Evolutionary conservation across 2,113 vertebrate species (phyloP).

Genomic region (Coturnix japonica): DNA sequence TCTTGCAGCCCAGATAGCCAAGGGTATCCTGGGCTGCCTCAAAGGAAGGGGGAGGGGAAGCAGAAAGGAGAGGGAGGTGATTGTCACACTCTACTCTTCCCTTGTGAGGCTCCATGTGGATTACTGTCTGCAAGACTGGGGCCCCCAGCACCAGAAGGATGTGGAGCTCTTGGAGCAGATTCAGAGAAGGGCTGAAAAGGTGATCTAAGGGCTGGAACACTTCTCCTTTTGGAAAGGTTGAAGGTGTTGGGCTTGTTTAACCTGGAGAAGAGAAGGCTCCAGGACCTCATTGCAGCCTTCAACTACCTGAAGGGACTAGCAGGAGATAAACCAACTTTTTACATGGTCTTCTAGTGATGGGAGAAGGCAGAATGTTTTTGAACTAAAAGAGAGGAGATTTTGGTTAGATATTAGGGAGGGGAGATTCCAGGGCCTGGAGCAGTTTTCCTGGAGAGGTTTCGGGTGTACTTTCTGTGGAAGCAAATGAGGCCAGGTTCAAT

Average conservation of each 20-base stretch:
- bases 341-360: not conserved
- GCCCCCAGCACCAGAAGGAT: not conserved
- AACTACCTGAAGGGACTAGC: not conserved
- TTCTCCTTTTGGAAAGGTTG: not conserved
- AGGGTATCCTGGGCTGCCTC: not conserved
- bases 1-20: not conserved
- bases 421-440: too few relatives aligned
- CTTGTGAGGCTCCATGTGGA: not conserved
- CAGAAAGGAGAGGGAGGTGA: not conserved
- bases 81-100: too few relatives aligned
- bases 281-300: not conserved
- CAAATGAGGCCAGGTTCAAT: too few relatives aligned
- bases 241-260: not conserved
- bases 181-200: not conserved
- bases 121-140: not conserved
- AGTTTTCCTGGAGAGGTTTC: too few relatives aligned
- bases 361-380: not conserved
- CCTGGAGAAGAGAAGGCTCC: not conserved
- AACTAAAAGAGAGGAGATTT: not conserved
- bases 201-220: not conserved
- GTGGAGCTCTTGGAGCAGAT: not conserved
- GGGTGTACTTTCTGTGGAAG: too few relatives aligned
- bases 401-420: too few relatives aligned
- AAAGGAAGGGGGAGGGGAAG: not conserved
- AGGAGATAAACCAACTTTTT: too few relatives aligned